Conservation (phyloP, 2,113 vertebrate species). For the Catharus minimus region DNA sequence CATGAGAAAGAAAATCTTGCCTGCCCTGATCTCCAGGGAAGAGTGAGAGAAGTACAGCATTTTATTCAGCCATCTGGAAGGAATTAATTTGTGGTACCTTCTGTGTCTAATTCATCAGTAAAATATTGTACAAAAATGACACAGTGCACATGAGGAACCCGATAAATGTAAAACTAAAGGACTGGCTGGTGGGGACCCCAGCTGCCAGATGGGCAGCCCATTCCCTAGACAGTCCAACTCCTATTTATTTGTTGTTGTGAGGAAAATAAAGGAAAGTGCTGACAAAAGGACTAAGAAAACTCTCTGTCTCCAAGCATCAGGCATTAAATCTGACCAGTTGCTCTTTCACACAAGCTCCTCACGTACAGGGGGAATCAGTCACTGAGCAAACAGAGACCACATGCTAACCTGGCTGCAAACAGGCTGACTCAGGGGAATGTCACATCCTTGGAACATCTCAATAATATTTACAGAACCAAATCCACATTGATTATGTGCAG, state of each 20-base stretch:
- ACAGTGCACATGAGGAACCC: neutral
- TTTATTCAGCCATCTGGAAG: slow-evolving; percentile 55
- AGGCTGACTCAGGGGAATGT: neutral
- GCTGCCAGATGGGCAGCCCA: neutral
- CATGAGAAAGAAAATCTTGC: neutral
- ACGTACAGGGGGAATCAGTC: rapidly evolving
- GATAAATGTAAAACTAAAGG: neutral
- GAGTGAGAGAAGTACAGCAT: neutral
- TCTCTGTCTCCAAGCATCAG: neutral
- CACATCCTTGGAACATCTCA: neutral
- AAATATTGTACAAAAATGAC: slow-evolving; percentile 15
- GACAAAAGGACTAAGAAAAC: neutral
- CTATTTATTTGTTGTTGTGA: neutral
- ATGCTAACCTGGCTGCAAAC: neutral
- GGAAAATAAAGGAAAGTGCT: neutral
- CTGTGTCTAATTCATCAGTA: slow-evolving; percentile 35
- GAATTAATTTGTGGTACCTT: slow-evolving; percentile 50
- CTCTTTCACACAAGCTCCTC: neutral
- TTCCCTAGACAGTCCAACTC: neutral
- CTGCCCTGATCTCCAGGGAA: slow-evolving; percentile 16
- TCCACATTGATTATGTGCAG: neutral
- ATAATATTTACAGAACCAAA: slow-evolving; percentile 34
- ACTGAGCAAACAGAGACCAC: slow-evolving; percentile 17
- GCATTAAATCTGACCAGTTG: neutral
- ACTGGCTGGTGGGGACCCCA: neutral